phyloP scores from a whole-genome alignment of 1,140 invertebrate species.

The Dendrolimus kikuchii region DNA sequence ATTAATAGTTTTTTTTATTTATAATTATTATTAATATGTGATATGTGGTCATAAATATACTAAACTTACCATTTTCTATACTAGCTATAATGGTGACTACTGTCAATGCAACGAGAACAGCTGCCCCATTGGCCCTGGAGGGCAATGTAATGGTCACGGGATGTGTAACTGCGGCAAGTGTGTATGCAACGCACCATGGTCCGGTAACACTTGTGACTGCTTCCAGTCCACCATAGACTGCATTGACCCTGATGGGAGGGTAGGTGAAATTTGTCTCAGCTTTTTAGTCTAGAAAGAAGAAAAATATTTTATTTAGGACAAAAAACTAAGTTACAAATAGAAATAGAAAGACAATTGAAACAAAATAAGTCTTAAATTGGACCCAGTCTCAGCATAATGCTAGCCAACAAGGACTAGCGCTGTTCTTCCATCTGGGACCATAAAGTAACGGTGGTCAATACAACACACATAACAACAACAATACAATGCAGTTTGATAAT shows the following conservation, averaged over 20 bases:
- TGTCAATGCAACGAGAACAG: conserved; percentile 86
- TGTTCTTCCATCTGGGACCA: too few relatives aligned
- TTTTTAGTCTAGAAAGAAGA: not conserved
- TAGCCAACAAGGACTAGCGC: too few relatives aligned
- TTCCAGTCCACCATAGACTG: conserved; percentile 74
- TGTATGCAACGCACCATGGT: conserved; percentile 75
- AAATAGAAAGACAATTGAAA: too few relatives aligned
- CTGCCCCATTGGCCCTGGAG: conserved; percentile 73
- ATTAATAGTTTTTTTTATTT: not conserved
- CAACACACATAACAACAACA: too few relatives aligned
- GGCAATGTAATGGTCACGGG: conserved; percentile 78
- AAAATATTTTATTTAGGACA: conserved; percentile 6
- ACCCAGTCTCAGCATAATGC: too few relatives aligned
- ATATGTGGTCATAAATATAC: too few relatives aligned
- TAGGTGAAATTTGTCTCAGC: conserved; percentile 4
- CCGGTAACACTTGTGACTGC: conserved; percentile 79
- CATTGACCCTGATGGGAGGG: conserved; percentile 68
- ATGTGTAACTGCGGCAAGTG: conserved; percentile 79
- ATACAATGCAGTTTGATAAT: too few relatives aligned
- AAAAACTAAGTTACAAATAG: too few relatives aligned
- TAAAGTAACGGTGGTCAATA: too few relatives aligned
- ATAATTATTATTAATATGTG: not conserved
- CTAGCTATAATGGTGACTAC: conserved; percentile 73
- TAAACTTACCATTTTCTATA: conserved; percentile 1
- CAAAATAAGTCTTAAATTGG: too few relatives aligned